A percentile compares a stretch with the other conserved stretches of the same genome.
phyloP scores from a whole-genome alignment of 2,888 invertebrate species.

The Pachycephus smyrnensis region DNA sequence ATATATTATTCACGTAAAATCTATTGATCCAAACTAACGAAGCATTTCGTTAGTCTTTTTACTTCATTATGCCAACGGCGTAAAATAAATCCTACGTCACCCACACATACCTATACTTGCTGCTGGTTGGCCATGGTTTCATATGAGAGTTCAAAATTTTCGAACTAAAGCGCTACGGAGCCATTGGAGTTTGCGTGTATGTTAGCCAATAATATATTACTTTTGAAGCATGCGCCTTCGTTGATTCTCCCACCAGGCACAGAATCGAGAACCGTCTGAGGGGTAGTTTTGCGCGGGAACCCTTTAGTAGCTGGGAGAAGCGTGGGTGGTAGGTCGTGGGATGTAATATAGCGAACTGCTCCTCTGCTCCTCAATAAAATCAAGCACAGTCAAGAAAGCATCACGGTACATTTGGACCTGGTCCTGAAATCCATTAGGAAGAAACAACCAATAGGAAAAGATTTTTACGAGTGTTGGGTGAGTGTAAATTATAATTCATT shows the following conservation, averaged over 20 bases:
- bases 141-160: not conserved
- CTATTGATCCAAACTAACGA: not conserved
- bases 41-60: not conserved
- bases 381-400: not conserved
- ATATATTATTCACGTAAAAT: too few species aligned
- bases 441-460: not conserved
- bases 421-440: not conserved
- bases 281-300: slow-evolving; percentile 11
- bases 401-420: not conserved
- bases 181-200: not conserved
- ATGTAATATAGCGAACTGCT: not conserved
- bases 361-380: not conserved
- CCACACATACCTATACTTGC: not conserved
- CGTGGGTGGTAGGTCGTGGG: slow-evolving; percentile 1
- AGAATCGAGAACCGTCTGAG: not conserved
- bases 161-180: not conserved
- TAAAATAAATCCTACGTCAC: not conserved
- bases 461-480: not conserved
- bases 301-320: not conserved
- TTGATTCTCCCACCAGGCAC: not conserved
- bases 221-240: not conserved
- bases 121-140: not conserved
- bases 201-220: not conserved
- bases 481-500: not conserved
- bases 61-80: not conserved